phyloP scores from a whole-genome alignment of 1,140 invertebrate species.

The Cyclina sinensis region DNA sequence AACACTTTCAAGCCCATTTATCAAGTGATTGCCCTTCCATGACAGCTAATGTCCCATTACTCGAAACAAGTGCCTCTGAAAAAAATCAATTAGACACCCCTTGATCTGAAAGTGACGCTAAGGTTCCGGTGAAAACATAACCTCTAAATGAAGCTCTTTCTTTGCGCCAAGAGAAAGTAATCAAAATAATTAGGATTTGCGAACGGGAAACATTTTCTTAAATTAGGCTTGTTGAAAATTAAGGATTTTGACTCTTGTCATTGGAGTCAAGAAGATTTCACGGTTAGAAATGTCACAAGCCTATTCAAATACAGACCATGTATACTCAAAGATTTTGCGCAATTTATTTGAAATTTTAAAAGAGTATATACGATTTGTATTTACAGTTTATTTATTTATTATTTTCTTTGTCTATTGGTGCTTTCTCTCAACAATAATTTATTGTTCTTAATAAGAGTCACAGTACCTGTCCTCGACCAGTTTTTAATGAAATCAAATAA shows the following conservation, averaged over 20 bases:
- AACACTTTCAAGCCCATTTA: conserved; percentile 29
- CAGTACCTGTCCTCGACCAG: too few relatives aligned
- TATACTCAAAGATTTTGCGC: too few relatives aligned
- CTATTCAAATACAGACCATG: too few relatives aligned
- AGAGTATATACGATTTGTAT: too few relatives aligned
- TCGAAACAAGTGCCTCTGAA: conserved; percentile 23
- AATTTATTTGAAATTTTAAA: too few relatives aligned
- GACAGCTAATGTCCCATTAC: conserved; percentile 18
- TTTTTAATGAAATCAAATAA: too few relatives aligned
- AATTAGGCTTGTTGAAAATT: conserved; percentile 4
- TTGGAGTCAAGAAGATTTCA: background rate
- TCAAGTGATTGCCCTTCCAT: conserved; percentile 37
- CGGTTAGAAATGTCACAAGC: too few relatives aligned
- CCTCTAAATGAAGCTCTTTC: conserved; percentile 26
- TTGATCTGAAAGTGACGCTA: background rate
- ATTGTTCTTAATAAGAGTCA: too few relatives aligned
- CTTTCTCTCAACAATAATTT: too few relatives aligned
- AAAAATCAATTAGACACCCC: conserved; percentile 27
- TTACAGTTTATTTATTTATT: too few relatives aligned
- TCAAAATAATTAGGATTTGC: conserved; percentile 34
- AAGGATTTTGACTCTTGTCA: background rate
- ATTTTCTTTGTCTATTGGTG: too few relatives aligned
- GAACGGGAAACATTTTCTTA: background rate
- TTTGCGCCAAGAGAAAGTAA: conserved; percentile 5
- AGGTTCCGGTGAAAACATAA: background rate